Evolutionary conservation across 2,797 vertebrate species (phyloP).

Genomic region (Sebastes diaconus): DNA sequence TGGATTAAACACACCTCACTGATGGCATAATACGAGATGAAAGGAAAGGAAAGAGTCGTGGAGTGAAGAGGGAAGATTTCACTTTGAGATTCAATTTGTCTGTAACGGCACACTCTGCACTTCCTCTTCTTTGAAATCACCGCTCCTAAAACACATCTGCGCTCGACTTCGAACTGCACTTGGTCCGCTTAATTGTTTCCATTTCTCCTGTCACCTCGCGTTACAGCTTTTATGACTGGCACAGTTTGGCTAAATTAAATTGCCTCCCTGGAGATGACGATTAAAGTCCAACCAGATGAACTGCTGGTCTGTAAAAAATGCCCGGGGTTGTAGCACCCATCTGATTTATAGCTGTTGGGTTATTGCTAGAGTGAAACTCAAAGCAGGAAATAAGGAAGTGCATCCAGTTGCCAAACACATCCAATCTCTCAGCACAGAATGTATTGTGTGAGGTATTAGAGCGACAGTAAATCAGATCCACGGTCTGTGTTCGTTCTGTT

Average conservation of each 20-base stretch:
- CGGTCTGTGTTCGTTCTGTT: not conserved
- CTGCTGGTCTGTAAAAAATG: not conserved
- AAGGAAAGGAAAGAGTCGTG: not conserved
- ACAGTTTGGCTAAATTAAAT: slow-evolving; percentile 33
- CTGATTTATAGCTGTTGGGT: slow-evolving; percentile 10
- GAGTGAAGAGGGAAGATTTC: not conserved
- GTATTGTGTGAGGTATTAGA: slow-evolving; percentile 7
- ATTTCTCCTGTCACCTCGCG: slow-evolving; percentile 19
- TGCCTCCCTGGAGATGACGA: slow-evolving; percentile 2
- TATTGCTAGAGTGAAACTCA: not conserved
- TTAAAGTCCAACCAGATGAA: slow-evolving; percentile 32
- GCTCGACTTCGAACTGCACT: slow-evolving; percentile 6
- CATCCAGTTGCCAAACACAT: slow-evolving; percentile 19
- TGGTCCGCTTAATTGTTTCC: slow-evolving; percentile 27
- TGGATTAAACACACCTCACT: not conserved
- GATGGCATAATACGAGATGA: not conserved
- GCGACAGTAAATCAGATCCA: slow-evolving; percentile 2
- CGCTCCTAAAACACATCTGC: slow-evolving; percentile 14
- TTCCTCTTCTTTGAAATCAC: not conserved
- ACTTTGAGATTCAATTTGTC: not conserved
- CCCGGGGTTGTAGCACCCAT: not conserved
- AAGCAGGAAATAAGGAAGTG: not conserved
- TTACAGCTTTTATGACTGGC: slow-evolving; percentile 31
- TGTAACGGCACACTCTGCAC: not conserved
- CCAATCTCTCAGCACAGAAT: not conserved